A percentile compares a stretch with the other conserved stretches of the same genome.
Conservation (phyloP, 2,888 invertebrate genomes). For the Argyresthia goedartella region DNA sequence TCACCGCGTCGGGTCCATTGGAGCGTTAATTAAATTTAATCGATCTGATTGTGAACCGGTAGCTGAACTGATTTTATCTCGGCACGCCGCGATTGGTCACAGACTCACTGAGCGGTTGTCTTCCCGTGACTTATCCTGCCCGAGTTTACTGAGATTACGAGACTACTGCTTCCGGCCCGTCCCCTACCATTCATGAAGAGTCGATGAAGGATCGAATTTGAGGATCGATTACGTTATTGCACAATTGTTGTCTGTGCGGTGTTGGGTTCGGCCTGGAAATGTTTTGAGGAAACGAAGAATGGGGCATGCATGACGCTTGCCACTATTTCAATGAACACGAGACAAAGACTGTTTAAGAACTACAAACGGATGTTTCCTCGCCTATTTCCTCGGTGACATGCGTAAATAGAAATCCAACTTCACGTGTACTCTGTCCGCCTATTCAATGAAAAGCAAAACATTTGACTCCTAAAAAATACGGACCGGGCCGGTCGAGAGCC, state of each 20-base stretch:
- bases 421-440: constrained; percentile 10
- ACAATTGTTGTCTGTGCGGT: not conserved
- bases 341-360: too few relatives aligned
- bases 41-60: constrained; percentile 42
- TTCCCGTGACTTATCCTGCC: constrained; percentile 17
- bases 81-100: constrained; percentile 62
- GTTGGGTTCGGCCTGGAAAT: not conserved
- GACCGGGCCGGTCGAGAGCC: constrained; percentile 24
- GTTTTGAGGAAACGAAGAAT: not conserved
- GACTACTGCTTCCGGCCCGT: not conserved
- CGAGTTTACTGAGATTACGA: not conserved
- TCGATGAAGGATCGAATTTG: constrained; percentile 51
- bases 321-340: not conserved
- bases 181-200: constrained; percentile 36
- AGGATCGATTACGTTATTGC: constrained; percentile 49
- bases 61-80: constrained; percentile 31
- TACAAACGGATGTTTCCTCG: not conserved
- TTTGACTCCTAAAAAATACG: constrained; percentile 30
- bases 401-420: constrained; percentile 1
- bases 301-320: too few relatives aligned
- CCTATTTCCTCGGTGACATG: constrained; percentile 1
- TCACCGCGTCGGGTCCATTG: constrained; percentile 34
- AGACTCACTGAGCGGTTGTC: not conserved
- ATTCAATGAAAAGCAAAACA: constrained; percentile 22
- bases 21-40: constrained; percentile 60